phyloP scores from a whole-genome alignment of 2,888 invertebrate genomes.

The Pachydiplax longipennis region DNA sequence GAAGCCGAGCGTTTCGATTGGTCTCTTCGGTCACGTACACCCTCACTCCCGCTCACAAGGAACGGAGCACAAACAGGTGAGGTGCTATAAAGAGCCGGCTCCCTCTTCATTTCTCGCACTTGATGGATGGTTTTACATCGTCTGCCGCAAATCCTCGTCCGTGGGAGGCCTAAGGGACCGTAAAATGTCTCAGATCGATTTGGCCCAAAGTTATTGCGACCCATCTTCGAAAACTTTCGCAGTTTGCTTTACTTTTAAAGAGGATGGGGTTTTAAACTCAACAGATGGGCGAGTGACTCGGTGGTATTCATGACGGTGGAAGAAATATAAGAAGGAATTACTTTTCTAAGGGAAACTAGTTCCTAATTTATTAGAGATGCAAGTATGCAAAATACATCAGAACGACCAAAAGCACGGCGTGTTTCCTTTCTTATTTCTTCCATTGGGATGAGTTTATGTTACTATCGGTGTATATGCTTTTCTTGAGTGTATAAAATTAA shows the following conservation, averaged over 20 bases:
- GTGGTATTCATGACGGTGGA: too few relatives aligned
- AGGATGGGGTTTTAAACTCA: neutral
- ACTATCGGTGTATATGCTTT: neutral
- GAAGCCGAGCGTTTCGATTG: neutral
- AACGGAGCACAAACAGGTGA: neutral
- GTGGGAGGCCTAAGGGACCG: neutral
- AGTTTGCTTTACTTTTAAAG: neutral
- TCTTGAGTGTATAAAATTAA: neutral
- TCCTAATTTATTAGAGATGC: too few relatives aligned
- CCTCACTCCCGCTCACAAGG: neutral
- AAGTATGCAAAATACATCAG: too few relatives aligned
- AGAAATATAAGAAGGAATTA: too few relatives aligned
- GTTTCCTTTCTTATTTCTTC: too few relatives aligned
- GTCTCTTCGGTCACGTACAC: neutral
- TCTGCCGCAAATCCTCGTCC: neutral
- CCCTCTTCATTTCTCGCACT: neutral
- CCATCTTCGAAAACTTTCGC: neutral
- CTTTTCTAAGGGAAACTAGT: too few relatives aligned
- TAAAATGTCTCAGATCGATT: neutral
- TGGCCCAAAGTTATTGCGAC: neutral
- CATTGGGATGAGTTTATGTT: neutral
- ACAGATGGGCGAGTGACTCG: too few relatives aligned
- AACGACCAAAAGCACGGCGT: too few relatives aligned
- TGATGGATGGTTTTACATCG: neutral
- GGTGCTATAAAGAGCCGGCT: neutral